Evolutionary conservation across 2,113 vertebrate species (phyloP), one percentile per base, ranked within the genome.

Genomic region (Puntigrus tetrazona): DNA sequence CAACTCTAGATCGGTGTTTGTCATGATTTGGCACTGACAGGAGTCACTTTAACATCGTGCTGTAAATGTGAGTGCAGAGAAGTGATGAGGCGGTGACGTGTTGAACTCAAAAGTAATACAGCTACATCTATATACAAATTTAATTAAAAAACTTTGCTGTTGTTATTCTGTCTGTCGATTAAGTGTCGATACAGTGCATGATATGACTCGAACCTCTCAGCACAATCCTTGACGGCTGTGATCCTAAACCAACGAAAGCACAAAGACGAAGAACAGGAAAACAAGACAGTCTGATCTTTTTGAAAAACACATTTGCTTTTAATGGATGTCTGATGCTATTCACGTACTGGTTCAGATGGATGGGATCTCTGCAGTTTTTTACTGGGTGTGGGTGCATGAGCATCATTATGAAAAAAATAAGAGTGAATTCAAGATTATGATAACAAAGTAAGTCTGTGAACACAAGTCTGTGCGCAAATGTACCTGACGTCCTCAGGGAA

Each of bases 271-370:
- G 38, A 73, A 41, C 22, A 45, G n/a, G 2, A 73, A 73, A 45
- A 73, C 38, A 45, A 45, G 70, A 73, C 13, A 73, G 36, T 43
- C 38, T 70, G 67, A 34, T 45, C 13, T 73, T 73, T 73, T 41
- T 5, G 2, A 73, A 73, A 73, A 45, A 73, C 22, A 72, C 9
- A 25, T 22, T 41, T 72, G 69, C 27, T 73, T 73, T 73, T 20
- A 9, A 5, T 73, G 13, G 22, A 73, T 0, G 38, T 5, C 31
- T 72, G 7, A 41, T 41, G 38, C 41, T 3, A 7, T 70, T 41
- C 4, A 41, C 41, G 20, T 5, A 41, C 67, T 72, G 18, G 38
- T 38, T 41, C 5, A 10, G 69, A 72, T 73, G 20, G 38, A 47
- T 14, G 45, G 45, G 45, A 73, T 73, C 9, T 45, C n/a, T 72